A percentile compares a stretch with the other conserved stretches of the same genome.
Evolutionary conservation across 2,888 invertebrate genomes (phyloP).

Genomic region (Drosophila mettleri): DNA sequence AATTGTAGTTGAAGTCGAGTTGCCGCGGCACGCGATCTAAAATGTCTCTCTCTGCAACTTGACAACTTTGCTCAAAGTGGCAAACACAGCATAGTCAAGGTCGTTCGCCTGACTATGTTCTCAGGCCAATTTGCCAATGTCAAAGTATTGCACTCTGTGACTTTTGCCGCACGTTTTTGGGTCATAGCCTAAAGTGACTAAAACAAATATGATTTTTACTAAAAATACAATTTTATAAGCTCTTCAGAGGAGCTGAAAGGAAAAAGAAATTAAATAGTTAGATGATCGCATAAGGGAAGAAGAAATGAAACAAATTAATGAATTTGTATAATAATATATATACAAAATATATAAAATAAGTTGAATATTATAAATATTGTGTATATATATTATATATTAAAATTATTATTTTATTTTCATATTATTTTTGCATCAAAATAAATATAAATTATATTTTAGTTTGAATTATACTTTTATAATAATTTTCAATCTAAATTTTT

Average conservation of each 20-base stretch:
- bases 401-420: too few species aligned
- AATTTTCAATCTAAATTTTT: too few species aligned
- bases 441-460: too few species aligned
- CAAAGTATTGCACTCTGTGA: constrained; percentile 55
- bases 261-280: too few species aligned
- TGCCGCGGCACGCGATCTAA: constrained; percentile 61
- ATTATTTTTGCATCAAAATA: too few species aligned
- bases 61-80: constrained; percentile 41
- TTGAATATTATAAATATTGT: too few species aligned
- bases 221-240: background rate
- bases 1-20: constrained; percentile 43
- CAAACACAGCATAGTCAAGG: constrained; percentile 56
- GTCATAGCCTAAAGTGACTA: background rate
- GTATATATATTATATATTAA: too few species aligned
- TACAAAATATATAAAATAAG: too few species aligned
- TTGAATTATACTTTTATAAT: too few species aligned
- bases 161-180: constrained; percentile 31
- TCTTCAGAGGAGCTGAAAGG: background rate
- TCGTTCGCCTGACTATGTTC: constrained; percentile 58
- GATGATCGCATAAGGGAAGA: too few species aligned
- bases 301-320: too few species aligned
- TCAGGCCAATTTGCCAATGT: constrained; percentile 76
- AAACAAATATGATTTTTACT: background rate
- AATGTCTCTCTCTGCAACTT: constrained; percentile 26
- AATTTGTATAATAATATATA: too few species aligned